These are phyloP conservation scores for Lonchura striata DNA, from an alignment of 2,113 vertebrate genomes.

Conservation along the genomic window DNA sequence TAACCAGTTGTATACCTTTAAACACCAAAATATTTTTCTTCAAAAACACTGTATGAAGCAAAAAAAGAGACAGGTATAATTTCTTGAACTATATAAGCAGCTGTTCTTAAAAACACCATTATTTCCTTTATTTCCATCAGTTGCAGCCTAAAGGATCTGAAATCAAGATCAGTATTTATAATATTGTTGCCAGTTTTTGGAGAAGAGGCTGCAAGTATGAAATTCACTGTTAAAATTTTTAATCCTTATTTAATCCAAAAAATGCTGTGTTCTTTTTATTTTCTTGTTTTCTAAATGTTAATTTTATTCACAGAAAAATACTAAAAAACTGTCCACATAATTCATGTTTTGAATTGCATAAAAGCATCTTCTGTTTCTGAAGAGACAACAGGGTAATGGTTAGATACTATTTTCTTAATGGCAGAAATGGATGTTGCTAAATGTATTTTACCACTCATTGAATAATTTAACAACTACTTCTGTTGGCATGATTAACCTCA, in stretches of 20 bases:
- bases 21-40: not conserved
- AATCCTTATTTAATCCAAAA: not conserved
- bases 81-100: not conserved
- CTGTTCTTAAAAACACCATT: not conserved
- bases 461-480: not conserved
- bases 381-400: not conserved
- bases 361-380: not conserved
- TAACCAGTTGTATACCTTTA: not conserved
- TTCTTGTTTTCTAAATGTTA: not conserved
- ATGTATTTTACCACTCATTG: not conserved
- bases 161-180: not conserved
- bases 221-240: not conserved
- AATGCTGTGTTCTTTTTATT: accelerated
- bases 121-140: not conserved
- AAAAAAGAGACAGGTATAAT: not conserved
- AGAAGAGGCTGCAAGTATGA: not conserved
- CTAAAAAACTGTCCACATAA: not conserved
- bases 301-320: not conserved
- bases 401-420: not conserved
- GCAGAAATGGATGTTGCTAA: not conserved
- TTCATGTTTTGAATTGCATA: not conserved
- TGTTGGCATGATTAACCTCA: not conserved
- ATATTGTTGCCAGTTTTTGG: not conserved
- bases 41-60: accelerated
- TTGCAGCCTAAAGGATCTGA: not conserved